These are phyloP conservation scores for Pasiphila rectangulata DNA, from an alignment of 2,888 invertebrate species.

Conservation along the genomic window DNA sequence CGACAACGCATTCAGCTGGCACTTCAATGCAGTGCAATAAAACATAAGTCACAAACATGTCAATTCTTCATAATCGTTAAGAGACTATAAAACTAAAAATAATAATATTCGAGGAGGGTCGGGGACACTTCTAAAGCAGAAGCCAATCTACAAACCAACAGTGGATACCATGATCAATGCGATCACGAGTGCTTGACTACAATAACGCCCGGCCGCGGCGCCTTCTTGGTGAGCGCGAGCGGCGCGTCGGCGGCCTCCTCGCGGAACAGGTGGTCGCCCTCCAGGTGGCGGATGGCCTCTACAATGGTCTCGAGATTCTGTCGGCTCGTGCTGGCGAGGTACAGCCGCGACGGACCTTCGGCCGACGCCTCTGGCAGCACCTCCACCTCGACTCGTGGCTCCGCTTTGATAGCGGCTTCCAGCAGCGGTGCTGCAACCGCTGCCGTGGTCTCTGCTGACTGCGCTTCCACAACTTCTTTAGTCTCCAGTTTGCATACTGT, in stretches of 20 bases:
- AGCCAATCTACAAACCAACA: conserved; percentile 52
- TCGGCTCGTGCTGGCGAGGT: conserved; percentile 85
- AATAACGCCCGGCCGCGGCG: conserved; percentile 92
- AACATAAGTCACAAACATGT: conserved; percentile 75
- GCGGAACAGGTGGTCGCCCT: conserved; percentile 96
- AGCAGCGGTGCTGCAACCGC: conserved; percentile 85
- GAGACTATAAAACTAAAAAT: conserved; percentile 70
- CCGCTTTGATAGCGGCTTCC: conserved; percentile 93
- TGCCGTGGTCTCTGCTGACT: conserved; percentile 38
- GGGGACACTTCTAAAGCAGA: conserved; percentile 60
- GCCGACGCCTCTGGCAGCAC: conserved; percentile 81
- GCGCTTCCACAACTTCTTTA: conserved; percentile 53
- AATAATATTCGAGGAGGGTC: conserved; percentile 77
- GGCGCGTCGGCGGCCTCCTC: conserved; percentile 85
- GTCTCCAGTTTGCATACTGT: conserved; percentile 61
- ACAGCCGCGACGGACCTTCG: conserved; percentile 65
- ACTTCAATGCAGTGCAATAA: conserved; percentile 60
- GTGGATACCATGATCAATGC: conserved; percentile 51
- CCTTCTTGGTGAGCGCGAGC: conserved; percentile 80
- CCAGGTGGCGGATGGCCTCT: conserved; percentile 98
- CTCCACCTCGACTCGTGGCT: conserved; percentile 90
- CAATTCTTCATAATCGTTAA: conserved; percentile 77
- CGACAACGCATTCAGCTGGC: conserved; percentile 56
- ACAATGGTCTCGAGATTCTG: conserved; percentile 99
- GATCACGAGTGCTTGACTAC: conserved; percentile 93